Evolutionary conservation across 2,113 vertebrate species (phyloP).

Genomic region (Mobula hypostoma): DNA sequence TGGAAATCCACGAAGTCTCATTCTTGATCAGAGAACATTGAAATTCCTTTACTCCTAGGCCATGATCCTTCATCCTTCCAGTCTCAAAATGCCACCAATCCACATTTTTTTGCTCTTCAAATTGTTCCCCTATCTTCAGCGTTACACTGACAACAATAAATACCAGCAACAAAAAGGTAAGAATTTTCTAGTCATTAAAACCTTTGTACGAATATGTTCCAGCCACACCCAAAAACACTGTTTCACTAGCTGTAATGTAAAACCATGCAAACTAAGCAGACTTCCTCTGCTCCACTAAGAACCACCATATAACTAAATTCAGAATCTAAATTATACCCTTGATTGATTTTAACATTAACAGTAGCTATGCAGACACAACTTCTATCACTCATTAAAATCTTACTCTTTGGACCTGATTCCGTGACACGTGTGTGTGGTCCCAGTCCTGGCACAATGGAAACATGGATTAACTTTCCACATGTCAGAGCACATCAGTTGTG

Average conservation of each 20-base stretch:
- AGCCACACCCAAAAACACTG: not conserved
- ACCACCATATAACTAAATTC: not conserved
- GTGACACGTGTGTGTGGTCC: constrained; percentile 21
- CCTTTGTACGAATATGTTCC: not conserved
- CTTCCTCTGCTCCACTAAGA: not conserved
- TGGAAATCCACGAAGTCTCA: not conserved
- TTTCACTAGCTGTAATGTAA: not conserved
- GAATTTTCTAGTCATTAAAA: not conserved
- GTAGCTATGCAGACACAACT: not conserved
- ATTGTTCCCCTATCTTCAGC: not conserved
- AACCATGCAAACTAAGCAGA: not conserved
- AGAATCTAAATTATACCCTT: not conserved
- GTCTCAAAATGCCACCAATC: not conserved
- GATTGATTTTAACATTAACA: constrained; percentile 13
- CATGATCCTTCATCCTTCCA: not conserved
- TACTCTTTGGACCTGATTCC: not conserved
- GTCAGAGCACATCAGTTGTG: not conserved
- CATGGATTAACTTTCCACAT: constrained; percentile 2
- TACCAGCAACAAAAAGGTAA: not conserved
- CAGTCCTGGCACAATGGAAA: not conserved
- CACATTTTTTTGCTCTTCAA: not conserved
- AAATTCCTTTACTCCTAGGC: not conserved
- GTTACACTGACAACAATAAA: not conserved
- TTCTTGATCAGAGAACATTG: not conserved
- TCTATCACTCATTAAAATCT: not conserved